A percentile compares a stretch with the other conserved stretches of the same genome.
Conservation (phyloP, 1,140 invertebrate species). For the Listronotus oregonensis region DNA sequence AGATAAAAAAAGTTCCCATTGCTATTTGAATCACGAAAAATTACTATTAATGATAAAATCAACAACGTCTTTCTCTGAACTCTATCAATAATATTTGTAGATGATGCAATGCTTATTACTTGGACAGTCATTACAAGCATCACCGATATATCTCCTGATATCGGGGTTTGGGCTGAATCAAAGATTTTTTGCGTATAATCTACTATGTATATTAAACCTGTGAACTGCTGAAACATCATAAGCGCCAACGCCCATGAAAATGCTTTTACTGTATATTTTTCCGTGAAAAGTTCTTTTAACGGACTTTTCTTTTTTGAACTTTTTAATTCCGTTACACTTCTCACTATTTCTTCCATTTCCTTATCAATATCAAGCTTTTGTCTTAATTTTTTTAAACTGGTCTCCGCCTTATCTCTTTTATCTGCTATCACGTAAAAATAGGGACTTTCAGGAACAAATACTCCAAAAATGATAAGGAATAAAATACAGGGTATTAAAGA, state of each 20-base stretch:
- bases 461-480: constrained; percentile 61
- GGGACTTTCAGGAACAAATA: constrained; percentile 74
- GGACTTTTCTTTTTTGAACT: constrained; percentile 44
- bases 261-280: constrained; percentile 62
- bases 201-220: constrained; percentile 81
- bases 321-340: constrained; percentile 38
- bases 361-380: constrained; percentile 49
- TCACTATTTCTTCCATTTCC: constrained; percentile 28
- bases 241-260: constrained; percentile 70
- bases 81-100: constrained; percentile 74
- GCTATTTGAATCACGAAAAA: constrained; percentile 51
- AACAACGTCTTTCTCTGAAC: constrained; percentile 74
- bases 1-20: constrained; percentile 42
- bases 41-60: constrained; percentile 69
- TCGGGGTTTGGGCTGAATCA: constrained; percentile 60
- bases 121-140: constrained; percentile 80
- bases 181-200: constrained; percentile 81
- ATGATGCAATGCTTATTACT: constrained; percentile 67
- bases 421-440: constrained; percentile 67
- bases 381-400: constrained; percentile 67
- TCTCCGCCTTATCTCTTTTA: constrained; percentile 64
- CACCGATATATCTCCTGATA: constrained; percentile 66
- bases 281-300: constrained; percentile 22
- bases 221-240: constrained; percentile 74
- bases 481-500: constrained; percentile 59